Evolutionary conservation across 1,140 invertebrate genomes (phyloP).

Genomic region (Drosophila kikkawai): DNA sequence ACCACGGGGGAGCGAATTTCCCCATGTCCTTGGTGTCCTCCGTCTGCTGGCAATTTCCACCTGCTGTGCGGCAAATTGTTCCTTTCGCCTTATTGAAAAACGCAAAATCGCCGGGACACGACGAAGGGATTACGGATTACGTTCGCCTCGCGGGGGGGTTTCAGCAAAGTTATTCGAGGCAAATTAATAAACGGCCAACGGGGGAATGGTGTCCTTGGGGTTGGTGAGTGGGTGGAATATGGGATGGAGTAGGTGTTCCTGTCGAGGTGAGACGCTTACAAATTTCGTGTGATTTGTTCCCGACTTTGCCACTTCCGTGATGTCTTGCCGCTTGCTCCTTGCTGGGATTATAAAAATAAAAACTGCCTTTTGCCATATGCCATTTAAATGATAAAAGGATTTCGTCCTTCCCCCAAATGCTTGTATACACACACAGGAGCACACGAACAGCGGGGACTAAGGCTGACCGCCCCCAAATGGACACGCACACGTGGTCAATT

Average conservation of each 20-base stretch:
- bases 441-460: constrained; percentile 6
- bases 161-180: constrained; percentile 53
- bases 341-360: constrained; percentile 75
- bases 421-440: constrained; percentile 5
- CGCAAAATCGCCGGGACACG: constrained; percentile 37
- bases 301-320: constrained; percentile 61
- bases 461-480: constrained; percentile 49
- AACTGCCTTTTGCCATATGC: constrained; percentile 80
- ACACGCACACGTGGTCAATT: constrained; percentile 81
- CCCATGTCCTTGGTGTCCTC: constrained; percentile 11
- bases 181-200: constrained; percentile 72
- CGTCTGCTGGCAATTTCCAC: constrained; percentile 43
- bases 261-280: constrained; percentile 47
- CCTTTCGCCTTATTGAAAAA: constrained; percentile 60
- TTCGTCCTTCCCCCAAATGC: constrained; percentile 29
- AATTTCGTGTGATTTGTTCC: constrained; percentile 74
- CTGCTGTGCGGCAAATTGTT: constrained; percentile 73
- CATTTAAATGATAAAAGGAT: constrained; percentile 84
- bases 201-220: constrained; percentile 5
- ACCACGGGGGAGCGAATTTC: constrained; percentile 22
- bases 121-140: constrained; percentile 56
- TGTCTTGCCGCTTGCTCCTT: constrained; percentile 52
- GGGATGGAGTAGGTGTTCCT: neutral
- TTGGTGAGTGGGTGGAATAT: neutral
- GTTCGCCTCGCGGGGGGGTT: constrained; percentile 1